Percentiles rank a stretch among this genome's conserved stretches.
phyloP scores from a whole-genome alignment of 1,140 invertebrate species.

The Laodelphax striatellus region DNA sequence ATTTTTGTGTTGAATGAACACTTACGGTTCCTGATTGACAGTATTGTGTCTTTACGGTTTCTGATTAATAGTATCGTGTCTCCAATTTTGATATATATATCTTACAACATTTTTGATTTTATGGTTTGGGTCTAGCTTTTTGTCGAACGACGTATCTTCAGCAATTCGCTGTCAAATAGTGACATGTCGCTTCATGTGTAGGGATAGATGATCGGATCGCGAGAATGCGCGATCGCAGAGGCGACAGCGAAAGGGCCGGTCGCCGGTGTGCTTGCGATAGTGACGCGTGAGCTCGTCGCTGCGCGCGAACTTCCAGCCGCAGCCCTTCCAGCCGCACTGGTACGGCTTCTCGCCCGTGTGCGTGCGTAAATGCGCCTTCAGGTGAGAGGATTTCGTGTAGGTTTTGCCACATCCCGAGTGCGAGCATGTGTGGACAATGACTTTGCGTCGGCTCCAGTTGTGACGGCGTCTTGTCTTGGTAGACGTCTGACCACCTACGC shows the following conservation, averaged over 20 bases:
- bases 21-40: too few species aligned
- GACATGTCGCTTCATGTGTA: conserved; percentile 79
- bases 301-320: conserved; percentile 60
- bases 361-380: conserved; percentile 59
- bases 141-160: too few species aligned
- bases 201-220: conserved; percentile 78
- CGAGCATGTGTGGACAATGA: conserved; percentile 53
- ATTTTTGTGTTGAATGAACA: too few species aligned
- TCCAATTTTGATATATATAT: too few species aligned
- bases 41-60: too few species aligned
- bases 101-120: too few species aligned
- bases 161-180: conserved; percentile 1
- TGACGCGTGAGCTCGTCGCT: conserved; percentile 59
- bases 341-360: conserved; percentile 60
- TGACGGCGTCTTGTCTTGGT: conserved; percentile 32
- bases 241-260: conserved; percentile 45
- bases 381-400: conserved; percentile 60
- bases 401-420: conserved; percentile 53
- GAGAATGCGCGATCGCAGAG: conserved; percentile 72
- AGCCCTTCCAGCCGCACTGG: conserved; percentile 55
- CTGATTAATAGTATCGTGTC: too few species aligned
- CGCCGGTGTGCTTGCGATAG: conserved; percentile 49
- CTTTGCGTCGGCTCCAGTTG: conserved; percentile 40
- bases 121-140: too few species aligned
- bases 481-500: not conserved